A percentile compares a stretch with the other conserved stretches of the same genome.
Evolutionary conservation across 2,113 vertebrate genomes (phyloP).

Genomic region (Anas platyrhynchos): DNA sequence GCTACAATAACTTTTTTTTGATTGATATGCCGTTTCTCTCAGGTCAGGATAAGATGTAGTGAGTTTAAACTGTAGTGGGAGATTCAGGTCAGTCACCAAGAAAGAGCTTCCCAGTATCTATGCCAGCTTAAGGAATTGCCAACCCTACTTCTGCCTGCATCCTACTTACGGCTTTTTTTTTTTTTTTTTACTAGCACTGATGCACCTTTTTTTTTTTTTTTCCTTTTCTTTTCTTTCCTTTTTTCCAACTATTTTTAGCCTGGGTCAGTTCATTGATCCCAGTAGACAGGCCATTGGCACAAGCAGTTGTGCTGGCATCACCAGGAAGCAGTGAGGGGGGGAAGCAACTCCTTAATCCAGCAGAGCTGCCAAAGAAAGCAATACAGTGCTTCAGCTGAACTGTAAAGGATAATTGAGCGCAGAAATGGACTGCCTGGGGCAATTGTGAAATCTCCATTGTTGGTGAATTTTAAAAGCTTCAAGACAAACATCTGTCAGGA

Average conservation of each 20-base stretch:
- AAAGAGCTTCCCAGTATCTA: not conserved
- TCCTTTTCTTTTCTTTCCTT: too few relatives aligned
- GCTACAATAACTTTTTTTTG: not conserved
- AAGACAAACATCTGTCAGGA: not conserved
- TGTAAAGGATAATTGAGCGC: not conserved
- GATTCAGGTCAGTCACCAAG: not conserved
- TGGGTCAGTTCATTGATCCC: not conserved
- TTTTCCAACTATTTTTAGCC: not conserved
- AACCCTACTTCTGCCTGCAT: not conserved
- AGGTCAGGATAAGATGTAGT: not conserved
- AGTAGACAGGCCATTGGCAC: not conserved
- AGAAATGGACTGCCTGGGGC: not conserved
- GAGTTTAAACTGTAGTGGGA: not conserved
- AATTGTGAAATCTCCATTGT: slow-evolving; percentile 26
- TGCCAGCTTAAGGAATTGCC: not conserved
- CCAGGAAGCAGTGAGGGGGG: not conserved
- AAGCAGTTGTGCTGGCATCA: not conserved
- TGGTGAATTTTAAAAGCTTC: slow-evolving; percentile 1
- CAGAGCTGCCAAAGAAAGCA: not conserved
- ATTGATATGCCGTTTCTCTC: not conserved
- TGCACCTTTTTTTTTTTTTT: not conserved
- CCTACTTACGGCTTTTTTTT: not conserved
- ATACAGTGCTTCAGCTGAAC: not conserved
- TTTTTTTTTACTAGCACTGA: not conserved
- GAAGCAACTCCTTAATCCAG: not conserved